A percentile compares a stretch with the other conserved stretches of the same genome.
phyloP scores from a whole-genome alignment of 2,888 invertebrate genomes.

The Phlogophora meticulosa region DNA sequence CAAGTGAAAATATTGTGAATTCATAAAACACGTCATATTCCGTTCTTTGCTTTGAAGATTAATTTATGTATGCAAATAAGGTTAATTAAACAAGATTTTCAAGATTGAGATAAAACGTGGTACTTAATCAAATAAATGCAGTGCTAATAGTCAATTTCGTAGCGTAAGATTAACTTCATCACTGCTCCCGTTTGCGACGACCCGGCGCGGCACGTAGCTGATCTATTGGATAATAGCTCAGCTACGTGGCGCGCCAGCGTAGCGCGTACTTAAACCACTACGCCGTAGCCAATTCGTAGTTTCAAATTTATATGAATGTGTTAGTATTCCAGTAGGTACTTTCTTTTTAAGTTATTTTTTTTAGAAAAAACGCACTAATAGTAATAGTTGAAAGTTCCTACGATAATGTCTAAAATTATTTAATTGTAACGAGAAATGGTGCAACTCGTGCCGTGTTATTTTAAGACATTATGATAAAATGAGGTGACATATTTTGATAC shows the following conservation, averaged over 20 bases:
- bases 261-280: conserved; percentile 9
- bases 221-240: conserved; percentile 14
- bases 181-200: conserved; percentile 2
- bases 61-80: neutral
- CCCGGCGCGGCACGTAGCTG: conserved; percentile 15
- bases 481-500: no score
- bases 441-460: no score
- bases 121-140: conserved; percentile 27
- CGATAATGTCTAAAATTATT: no score
- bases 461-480: no score
- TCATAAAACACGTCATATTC: neutral
- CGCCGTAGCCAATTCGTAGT: conserved; percentile 12
- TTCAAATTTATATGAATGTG: neutral
- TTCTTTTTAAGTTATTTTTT: neutral
- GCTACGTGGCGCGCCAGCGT: conserved; percentile 22
- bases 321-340: neutral
- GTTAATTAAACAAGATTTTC: neutral
- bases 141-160: conserved; percentile 28
- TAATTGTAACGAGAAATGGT: no score
- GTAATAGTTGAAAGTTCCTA: no score
- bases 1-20: neutral
- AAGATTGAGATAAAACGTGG: neutral
- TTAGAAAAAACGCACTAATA: neutral
- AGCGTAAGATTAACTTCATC: conserved; percentile 32
- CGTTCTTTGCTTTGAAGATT: neutral